phyloP scores from a whole-genome alignment of 2,888 invertebrate species.

The Gymnosoma rotundatum region DNA sequence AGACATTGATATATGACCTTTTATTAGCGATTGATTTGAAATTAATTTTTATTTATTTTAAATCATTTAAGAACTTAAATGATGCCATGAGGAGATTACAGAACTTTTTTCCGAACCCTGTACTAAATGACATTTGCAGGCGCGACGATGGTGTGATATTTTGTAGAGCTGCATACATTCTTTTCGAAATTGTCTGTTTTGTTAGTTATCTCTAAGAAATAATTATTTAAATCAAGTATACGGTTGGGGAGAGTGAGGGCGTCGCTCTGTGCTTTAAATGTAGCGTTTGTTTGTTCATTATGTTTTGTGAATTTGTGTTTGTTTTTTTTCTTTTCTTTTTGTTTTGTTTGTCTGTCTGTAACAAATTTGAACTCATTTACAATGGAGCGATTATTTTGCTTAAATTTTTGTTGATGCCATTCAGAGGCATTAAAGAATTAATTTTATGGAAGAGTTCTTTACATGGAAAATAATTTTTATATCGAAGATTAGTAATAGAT shows the following conservation, averaged over 20 bases:
- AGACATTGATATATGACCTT: too few relatives aligned
- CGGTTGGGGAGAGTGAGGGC: background rate
- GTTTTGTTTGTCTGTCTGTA: constrained; percentile 46
- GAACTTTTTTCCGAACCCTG: constrained; percentile 2
- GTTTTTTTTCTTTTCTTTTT: background rate
- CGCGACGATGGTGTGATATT: constrained; percentile 35
- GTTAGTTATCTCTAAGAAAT: constrained; percentile 57
- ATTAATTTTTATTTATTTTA: too few relatives aligned
- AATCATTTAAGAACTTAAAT: too few relatives aligned
- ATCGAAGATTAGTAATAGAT: too few relatives aligned
- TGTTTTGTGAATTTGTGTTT: constrained; percentile 25
- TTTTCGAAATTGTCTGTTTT: constrained; percentile 50
- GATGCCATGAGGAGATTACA: background rate
- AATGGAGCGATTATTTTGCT: constrained; percentile 53
- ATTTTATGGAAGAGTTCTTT: too few relatives aligned
- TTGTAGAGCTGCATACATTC: constrained; percentile 24
- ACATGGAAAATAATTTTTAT: too few relatives aligned
- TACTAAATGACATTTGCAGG: background rate
- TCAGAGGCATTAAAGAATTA: constrained; percentile 37
- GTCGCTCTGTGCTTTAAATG: constrained; percentile 17
- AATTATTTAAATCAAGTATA: constrained; percentile 12
- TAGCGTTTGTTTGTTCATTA: constrained; percentile 64
- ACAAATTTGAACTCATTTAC: constrained; percentile 61
- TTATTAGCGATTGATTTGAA: too few relatives aligned
- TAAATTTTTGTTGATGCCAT: constrained; percentile 23